Evolutionary conservation across 2,797 vertebrate genomes (phyloP), one percentile per base, ranked within the genome.

Genomic region (Lepilemur septentrionalis): DNA sequence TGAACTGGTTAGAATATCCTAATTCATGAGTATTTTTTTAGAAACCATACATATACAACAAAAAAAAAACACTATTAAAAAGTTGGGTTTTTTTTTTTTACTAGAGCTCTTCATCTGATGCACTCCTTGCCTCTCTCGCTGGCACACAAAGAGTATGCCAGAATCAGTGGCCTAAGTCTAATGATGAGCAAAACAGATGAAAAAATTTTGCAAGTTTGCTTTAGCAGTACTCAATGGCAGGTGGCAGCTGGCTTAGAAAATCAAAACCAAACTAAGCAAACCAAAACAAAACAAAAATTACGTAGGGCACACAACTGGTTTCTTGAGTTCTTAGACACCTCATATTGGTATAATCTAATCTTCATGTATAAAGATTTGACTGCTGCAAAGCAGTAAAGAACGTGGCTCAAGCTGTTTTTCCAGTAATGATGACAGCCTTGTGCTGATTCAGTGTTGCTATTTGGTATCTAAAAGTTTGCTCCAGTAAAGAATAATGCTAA

Each of bases 401-500:
- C 4, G 10, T 43, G 20, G 23, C 85, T 75, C 43, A 72, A 75
- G 15, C 23, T 87, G 4, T 67, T 90, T 90, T 95, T 69, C 65
- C 25, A 35, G 22, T 73, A 93, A 48, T 30, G 25, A 14, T 52
- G 46, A 92, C 0, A 14, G 20, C 20, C 30, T 85, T 63, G 43
- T 38, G 22, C 76, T 80, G 41, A 89, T 35, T 93, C n/a, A 59
- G 22, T 75, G 25, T 30, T 92, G 50, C 70, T 52, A n/a, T 52
- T 80, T 43, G 73, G 38, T 52, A 52, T 87, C 32, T 59, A 80
- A 61, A 41, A 87, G 59, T 67, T 92, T 93, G 52, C 15, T 87
- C 46, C 50, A 84, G 35, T 76, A 96, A 41, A 90, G 38, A 92
- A 92, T 84, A 96, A 80, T 72, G 65, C 75, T 95, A 96, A 94